Percentiles rank a stretch among this genome's conserved stretches.
Evolutionary conservation across 2,113 vertebrate species (phyloP).

Genomic region (Tachuris rubrigastra): DNA sequence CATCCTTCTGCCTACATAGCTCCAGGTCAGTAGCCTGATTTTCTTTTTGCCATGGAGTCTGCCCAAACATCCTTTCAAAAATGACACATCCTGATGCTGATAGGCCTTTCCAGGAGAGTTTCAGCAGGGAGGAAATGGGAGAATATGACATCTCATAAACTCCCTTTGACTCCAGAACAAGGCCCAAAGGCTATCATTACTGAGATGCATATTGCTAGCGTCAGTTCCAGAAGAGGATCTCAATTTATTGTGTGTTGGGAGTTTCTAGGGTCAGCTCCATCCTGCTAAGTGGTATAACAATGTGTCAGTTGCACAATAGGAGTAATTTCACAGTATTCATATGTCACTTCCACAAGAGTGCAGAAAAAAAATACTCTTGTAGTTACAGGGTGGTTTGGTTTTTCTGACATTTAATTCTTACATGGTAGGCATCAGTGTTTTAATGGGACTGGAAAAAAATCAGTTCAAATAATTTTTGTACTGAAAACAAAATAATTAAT

Average conservation of each 20-base stretch:
- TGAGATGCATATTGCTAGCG: not conserved
- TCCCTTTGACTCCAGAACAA: slow-evolving; percentile 43
- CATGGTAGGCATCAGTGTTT: not conserved
- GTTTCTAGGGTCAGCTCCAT: slow-evolving; percentile 49
- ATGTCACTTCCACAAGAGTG: slow-evolving; percentile 18
- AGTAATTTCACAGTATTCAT: slow-evolving; percentile 30
- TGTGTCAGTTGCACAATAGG: slow-evolving; percentile 10
- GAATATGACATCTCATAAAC: slow-evolving; percentile 46
- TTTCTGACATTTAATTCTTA: slow-evolving; percentile 34
- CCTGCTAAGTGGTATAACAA: slow-evolving; percentile 48
- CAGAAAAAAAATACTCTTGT: not conserved
- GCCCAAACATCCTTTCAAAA: slow-evolving; percentile 12
- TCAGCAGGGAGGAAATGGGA: slow-evolving; percentile 39
- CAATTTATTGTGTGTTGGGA: slow-evolving; percentile 43
- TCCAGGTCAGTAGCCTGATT: not conserved
- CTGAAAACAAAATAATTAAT: slow-evolving; percentile 3
- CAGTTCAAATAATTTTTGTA: not conserved
- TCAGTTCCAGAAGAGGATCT: slow-evolving; percentile 55
- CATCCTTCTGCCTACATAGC: not conserved
- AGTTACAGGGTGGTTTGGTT: not conserved
- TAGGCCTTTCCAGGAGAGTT: slow-evolving; percentile 10
- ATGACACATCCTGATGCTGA: not conserved
- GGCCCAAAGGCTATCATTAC: slow-evolving; percentile 53
- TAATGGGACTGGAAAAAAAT: not conserved
- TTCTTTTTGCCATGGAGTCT: not conserved